Evolutionary conservation across 2,113 vertebrate species (phyloP).

Genomic region (Raja brachyura): DNA sequence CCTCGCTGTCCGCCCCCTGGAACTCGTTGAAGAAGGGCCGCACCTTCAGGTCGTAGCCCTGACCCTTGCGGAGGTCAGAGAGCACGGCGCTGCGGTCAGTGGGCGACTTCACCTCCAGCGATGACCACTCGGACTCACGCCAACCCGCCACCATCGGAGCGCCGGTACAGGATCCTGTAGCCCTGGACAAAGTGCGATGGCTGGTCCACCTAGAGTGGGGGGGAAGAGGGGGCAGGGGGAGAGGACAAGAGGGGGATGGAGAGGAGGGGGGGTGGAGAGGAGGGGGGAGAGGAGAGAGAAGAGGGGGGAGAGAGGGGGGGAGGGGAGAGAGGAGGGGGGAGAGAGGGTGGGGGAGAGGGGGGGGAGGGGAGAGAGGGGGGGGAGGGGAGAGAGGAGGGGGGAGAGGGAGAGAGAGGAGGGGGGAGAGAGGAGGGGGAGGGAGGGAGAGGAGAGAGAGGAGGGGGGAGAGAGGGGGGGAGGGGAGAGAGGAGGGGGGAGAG

Average conservation of each 20-base stretch:
- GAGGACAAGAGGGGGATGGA: not conserved
- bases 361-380: fast-evolving
- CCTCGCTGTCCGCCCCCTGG: slow-evolving; percentile 93
- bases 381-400: too few species aligned
- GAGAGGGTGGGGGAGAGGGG: too few species aligned
- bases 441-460: too few species aligned
- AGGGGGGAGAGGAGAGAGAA: too few species aligned
- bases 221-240: too few species aligned
- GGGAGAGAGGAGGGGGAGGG: too few species aligned
- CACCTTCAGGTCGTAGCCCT: slow-evolving; percentile 92
- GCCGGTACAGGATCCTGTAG: slow-evolving; percentile 89
- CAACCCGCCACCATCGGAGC: slow-evolving; percentile 57
- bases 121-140: slow-evolving; percentile 77
- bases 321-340: too few species aligned
- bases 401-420: too few species aligned
- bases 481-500: too few species aligned
- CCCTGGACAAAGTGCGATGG: slow-evolving; percentile 96
- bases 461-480: too few species aligned
- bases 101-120: slow-evolving; percentile 86
- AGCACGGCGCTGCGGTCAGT: slow-evolving; percentile 80
- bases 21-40: slow-evolving; percentile 97
- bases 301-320: too few species aligned
- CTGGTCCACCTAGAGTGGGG: slow-evolving; percentile 75
- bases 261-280: too few species aligned
- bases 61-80: slow-evolving; percentile 81